Evolutionary conservation across 2,797 vertebrate genomes (phyloP), one percentile per base, ranked within the genome.

Genomic region (Lepidocolaptes lacrymiger): DNA sequence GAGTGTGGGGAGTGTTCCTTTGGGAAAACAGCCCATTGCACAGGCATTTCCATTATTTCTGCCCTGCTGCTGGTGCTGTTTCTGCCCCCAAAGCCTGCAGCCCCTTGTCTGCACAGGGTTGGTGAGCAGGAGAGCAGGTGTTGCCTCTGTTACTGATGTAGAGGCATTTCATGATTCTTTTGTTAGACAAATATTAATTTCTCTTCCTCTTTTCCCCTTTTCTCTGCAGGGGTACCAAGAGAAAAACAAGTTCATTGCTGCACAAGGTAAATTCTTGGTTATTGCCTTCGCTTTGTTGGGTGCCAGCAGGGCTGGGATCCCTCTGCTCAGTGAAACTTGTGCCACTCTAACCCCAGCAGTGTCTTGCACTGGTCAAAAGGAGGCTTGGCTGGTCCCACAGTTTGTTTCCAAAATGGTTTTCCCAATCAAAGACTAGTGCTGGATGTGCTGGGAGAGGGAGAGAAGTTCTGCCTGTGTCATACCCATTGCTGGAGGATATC

Each of bases 181-280:
- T 58, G 12, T 75, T 48, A 48, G 56, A 64, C 11, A 61, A 79
- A 39, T 55, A 7, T 1, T 61, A 1, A 12, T 41, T 61, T 68
- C 19, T 69, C 36, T 48, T 72, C 55, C 3, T 59, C 56, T 41
- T 58, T 49, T 39, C 71, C 75, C 75, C 16, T 89, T 85, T 12
- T 63, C 48, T 81, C 34, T 64, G 0, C 81, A 99, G 99, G 99
- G 99, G 82, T 99, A 99, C 98, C 99, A 99, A 97, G 99, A 99
- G 96, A 99, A 99, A 97, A 99, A 99, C 96, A 99, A 99, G 97
- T 99, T 99, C 95, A 99, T 99, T 96, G 99, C 99, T 89, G 99
- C 99, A 95, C 99, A 99, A 99, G 99, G 99, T 99, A 98, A 97
- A 63, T 4, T 46, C 4, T 41, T 7, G 0, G 8, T 22, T 86